phyloP scores from a whole-genome alignment of 2,113 vertebrate species.

The Trachemys scripta region DNA sequence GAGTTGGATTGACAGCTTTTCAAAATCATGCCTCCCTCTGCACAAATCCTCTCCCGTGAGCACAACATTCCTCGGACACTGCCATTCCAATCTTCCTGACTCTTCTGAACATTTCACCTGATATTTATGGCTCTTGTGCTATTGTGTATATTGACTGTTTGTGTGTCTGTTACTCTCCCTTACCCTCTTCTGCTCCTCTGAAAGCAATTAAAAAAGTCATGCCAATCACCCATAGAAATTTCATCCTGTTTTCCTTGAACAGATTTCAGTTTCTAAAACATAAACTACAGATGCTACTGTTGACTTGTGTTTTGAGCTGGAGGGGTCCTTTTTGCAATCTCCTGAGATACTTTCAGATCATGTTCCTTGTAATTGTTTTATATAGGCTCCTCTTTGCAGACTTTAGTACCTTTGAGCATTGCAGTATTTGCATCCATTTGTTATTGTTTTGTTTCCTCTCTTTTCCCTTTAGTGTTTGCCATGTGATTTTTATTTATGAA shows the following conservation, averaged over 20 bases:
- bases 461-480: neutral
- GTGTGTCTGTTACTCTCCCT: fast-evolving
- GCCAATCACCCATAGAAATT: neutral
- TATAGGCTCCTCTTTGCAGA: neutral
- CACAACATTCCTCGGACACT: fast-evolving
- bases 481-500: neutral
- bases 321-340: neutral
- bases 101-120: neutral
- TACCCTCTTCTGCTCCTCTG: neutral
- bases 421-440: neutral
- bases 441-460: neutral
- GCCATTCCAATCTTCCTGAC: neutral
- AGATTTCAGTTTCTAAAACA: neutral
- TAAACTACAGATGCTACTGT: neutral
- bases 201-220: neutral
- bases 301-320: neutral
- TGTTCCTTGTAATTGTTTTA: fast-evolving
- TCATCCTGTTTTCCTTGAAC: neutral
- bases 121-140: neutral
- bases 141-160: neutral
- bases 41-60: fast-evolving
- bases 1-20: neutral
- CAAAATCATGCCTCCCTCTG: neutral
- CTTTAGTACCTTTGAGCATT: neutral
- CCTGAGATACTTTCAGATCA: neutral